Conservation (phyloP, 2,113 vertebrate genomes). For the Orthonyx spaldingii region DNA sequence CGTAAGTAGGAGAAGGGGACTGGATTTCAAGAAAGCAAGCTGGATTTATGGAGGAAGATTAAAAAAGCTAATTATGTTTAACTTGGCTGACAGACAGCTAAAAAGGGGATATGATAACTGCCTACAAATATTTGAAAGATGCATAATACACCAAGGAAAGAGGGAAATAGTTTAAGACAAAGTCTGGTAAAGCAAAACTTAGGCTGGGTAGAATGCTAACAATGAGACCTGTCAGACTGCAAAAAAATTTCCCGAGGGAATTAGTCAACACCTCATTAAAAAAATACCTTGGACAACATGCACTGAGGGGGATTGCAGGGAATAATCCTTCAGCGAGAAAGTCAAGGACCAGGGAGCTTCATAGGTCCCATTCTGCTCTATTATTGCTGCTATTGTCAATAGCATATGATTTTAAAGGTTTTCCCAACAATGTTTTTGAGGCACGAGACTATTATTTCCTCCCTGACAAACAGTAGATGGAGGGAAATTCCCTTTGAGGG, state of each 20-base stretch:
- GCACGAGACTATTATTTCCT: neutral
- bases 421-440: neutral
- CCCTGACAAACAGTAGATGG: neutral
- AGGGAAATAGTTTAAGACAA: slow-evolving; percentile 12
- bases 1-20: slow-evolving; percentile 10
- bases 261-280: slow-evolving; percentile 40
- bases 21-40: slow-evolving; percentile 46
- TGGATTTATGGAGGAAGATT: slow-evolving; percentile 54
- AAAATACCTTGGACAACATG: neutral
- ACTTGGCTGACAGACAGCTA: slow-evolving; percentile 45
- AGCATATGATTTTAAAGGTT: neutral
- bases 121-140: slow-evolving; percentile 60
- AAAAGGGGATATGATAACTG: slow-evolving; percentile 52
- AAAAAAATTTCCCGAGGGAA: slow-evolving; percentile 6
- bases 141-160: slow-evolving; percentile 35
- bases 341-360: neutral
- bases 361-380: neutral
- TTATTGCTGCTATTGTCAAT: neutral
- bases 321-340: slow-evolving; percentile 1
- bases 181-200: slow-evolving; percentile 26
- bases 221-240: slow-evolving; percentile 42
- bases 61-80: slow-evolving; percentile 62
- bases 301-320: neutral
- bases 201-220: slow-evolving; percentile 27
- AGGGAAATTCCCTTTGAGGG: neutral